Evolutionary conservation across 2,888 invertebrate genomes (phyloP).

Genomic region (Adelognathus sp.): DNA sequence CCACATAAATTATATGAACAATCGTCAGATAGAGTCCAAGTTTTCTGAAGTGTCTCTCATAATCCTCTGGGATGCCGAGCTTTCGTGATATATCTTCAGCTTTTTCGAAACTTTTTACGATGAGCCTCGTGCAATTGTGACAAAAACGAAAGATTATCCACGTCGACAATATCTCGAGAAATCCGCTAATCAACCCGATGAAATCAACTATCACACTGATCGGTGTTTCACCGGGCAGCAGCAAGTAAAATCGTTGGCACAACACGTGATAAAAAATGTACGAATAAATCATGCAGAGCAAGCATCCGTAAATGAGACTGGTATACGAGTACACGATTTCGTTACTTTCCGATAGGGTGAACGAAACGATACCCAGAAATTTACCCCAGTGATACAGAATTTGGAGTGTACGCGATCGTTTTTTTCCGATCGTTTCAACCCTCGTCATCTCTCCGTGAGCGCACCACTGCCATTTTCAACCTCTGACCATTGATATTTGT

Average conservation of each 20-base stretch:
- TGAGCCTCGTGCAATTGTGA: not conserved
- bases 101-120: not conserved
- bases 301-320: conserved; percentile 1
- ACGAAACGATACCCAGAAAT: conserved; percentile 19
- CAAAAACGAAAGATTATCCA: not conserved
- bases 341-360: conserved; percentile 5
- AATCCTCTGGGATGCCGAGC: not conserved
- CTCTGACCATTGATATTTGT: not conserved
- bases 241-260: no score
- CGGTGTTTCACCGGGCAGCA: no score
- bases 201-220: not conserved
- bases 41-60: not conserved
- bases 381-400: conserved; percentile 26
- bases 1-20: not conserved
- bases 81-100: not conserved
- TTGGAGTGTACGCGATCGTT: not conserved
- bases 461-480: not conserved
- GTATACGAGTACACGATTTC: not conserved
- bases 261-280: not conserved
- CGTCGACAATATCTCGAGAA: not conserved
- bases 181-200: not conserved
- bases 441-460: not conserved
- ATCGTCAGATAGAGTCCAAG: not conserved
- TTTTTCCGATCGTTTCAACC: not conserved
- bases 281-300: not conserved